These are phyloP conservation scores for Ctenomys sociabilis DNA, from an alignment of 2,113 vertebrate species.

Conservation along the genomic window DNA sequence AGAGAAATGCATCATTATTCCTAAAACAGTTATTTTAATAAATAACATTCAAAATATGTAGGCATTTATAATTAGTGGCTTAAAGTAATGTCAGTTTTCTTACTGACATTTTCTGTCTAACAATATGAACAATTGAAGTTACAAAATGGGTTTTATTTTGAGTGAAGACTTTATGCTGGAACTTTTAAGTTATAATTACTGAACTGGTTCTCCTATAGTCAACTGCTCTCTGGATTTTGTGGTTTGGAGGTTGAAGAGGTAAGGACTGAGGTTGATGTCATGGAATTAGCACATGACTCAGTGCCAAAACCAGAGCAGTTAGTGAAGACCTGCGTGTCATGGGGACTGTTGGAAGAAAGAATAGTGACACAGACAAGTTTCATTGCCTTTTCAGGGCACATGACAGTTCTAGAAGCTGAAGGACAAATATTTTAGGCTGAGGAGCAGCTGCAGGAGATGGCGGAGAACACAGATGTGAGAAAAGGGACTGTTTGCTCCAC, in stretches of 20 bases:
- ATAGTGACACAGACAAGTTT: background rate
- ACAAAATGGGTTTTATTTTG: background rate
- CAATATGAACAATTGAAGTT: background rate
- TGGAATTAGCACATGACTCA: background rate
- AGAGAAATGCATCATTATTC: background rate
- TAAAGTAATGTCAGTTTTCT: background rate
- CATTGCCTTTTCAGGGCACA: background rate
- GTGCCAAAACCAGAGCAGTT: too few relatives aligned
- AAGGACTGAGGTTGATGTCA: background rate
- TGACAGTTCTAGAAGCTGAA: background rate
- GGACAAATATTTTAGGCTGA: background rate
- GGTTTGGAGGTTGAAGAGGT: background rate
- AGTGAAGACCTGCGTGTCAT: background rate
- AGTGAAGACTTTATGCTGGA: background rate
- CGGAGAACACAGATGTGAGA: background rate
- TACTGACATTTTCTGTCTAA: background rate
- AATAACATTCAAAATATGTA: background rate
- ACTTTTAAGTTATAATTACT: background rate
- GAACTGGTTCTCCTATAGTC: background rate
- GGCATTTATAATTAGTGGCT: background rate
- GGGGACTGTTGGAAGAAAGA: background rate
- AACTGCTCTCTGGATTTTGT: background rate
- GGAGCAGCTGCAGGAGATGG: background rate
- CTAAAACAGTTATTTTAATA: slow-evolving; percentile 1
- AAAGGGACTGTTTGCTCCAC: background rate